Evolutionary conservation across 2,113 vertebrate genomes (phyloP).

Genomic region (Speoplatyrhinus poulsoni): DNA sequence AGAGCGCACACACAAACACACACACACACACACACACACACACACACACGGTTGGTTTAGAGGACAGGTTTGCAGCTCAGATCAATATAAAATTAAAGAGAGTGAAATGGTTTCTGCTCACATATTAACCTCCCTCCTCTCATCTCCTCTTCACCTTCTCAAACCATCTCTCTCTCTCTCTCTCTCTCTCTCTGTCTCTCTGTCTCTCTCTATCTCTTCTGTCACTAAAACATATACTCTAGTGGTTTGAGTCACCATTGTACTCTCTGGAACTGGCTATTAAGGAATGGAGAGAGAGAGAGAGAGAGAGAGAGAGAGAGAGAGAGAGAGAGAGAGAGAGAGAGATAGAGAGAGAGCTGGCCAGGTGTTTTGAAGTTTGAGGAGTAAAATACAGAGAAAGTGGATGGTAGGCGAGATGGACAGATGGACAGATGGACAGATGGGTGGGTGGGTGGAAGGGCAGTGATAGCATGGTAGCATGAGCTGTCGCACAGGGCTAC

Average conservation of each 20-base stretch:
- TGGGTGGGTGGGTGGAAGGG: constrained; percentile 31
- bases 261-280: constrained; percentile 47
- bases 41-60: constrained; percentile 14
- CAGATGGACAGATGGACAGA: constrained; percentile 52
- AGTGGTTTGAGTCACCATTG: constrained; percentile 48
- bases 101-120: constrained; percentile 74
- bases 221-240: constrained; percentile 66
- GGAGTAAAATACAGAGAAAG: constrained; percentile 9
- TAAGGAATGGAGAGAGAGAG: constrained; percentile 43
- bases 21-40: constrained; percentile 25
- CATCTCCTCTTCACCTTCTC: constrained; percentile 28
- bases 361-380: neutral
- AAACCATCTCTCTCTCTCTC: constrained; percentile 30
- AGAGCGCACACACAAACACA: neutral
- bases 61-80: constrained; percentile 45
- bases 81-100: constrained; percentile 81
- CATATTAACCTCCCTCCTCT: constrained; percentile 70
- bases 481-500: constrained; percentile 1
- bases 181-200: constrained; percentile 12
- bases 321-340: constrained; percentile 18
- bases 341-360: constrained; percentile 32
- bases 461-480: constrained; percentile 63
- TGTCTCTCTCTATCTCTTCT: constrained; percentile 14
- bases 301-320: constrained; percentile 30
- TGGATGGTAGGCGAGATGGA: constrained; percentile 41